These are phyloP conservation scores for Heliornis fulica DNA, from an alignment of 2,113 vertebrate species.

Conservation along the genomic window DNA sequence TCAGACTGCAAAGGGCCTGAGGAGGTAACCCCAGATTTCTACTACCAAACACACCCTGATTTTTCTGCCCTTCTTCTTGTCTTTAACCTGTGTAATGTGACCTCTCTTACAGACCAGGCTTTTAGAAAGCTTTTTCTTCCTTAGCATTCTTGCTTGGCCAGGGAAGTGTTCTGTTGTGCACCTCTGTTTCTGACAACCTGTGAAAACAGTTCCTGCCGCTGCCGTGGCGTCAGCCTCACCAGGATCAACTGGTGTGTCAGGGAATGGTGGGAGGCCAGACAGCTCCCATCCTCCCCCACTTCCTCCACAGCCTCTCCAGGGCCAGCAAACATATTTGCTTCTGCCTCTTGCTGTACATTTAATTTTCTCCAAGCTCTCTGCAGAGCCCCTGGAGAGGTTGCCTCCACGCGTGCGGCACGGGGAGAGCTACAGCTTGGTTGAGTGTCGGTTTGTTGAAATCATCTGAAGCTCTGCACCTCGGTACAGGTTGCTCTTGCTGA, in stretches of 20 bases:
- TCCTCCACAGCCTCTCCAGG: not conserved
- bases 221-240: not conserved
- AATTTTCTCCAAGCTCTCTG: not conserved
- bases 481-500: not conserved
- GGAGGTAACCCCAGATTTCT: not conserved
- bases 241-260: not conserved
- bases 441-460: not conserved
- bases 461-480: not conserved
- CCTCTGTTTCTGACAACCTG: not conserved
- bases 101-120: not conserved
- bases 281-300: fast-evolving
- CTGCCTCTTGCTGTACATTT: not conserved
- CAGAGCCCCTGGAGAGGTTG: not conserved
- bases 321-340: not conserved
- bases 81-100: not conserved
- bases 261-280: not conserved
- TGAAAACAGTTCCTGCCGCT: not conserved
- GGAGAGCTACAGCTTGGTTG: not conserved
- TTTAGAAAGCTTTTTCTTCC: not conserved
- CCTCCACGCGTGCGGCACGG: not conserved
- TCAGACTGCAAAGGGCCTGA: not conserved
- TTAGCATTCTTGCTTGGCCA: not conserved
- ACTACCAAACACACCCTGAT: not conserved
- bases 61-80: not conserved
- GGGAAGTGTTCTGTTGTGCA: not conserved